A percentile compares a stretch with the other conserved stretches of the same genome.
phyloP scores from a whole-genome alignment of 2,113 vertebrate species.

The Corydoras sp. region DNA sequence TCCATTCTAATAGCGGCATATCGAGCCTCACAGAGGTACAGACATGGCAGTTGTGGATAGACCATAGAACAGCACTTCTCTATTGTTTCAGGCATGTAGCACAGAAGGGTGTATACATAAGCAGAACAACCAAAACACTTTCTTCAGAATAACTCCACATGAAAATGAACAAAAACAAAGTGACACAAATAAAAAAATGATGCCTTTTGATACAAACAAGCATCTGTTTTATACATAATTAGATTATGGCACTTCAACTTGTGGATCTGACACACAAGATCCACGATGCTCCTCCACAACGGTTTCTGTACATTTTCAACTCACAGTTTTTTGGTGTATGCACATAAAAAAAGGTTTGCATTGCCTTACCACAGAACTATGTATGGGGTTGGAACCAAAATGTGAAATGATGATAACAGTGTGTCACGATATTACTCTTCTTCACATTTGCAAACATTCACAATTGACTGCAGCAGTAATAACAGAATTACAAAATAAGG shows the following conservation, averaged over 20 bases:
- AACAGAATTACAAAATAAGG: too few relatives aligned
- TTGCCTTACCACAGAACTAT: background rate
- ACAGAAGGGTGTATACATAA: background rate
- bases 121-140: background rate
- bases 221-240: slow-evolving; percentile 1
- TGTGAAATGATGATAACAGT: background rate
- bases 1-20: background rate
- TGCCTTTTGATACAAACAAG: slow-evolving; percentile 7
- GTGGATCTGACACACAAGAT: background rate
- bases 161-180: background rate
- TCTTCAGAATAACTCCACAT: background rate
- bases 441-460: too few relatives aligned
- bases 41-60: background rate
- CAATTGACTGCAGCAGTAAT: too few relatives aligned
- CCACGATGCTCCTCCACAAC: background rate
- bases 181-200: background rate
- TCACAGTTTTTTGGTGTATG: background rate
- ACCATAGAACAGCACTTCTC: slow-evolving; percentile 15
- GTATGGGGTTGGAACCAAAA: background rate
- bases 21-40: slow-evolving; percentile 13
- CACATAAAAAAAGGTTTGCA: background rate
- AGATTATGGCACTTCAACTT: slow-evolving; percentile 28
- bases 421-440: background rate
- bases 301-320: background rate
- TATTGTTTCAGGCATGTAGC: background rate